phyloP scores from a whole-genome alignment of 2,797 vertebrate genomes.

The Characodon lateralis region DNA sequence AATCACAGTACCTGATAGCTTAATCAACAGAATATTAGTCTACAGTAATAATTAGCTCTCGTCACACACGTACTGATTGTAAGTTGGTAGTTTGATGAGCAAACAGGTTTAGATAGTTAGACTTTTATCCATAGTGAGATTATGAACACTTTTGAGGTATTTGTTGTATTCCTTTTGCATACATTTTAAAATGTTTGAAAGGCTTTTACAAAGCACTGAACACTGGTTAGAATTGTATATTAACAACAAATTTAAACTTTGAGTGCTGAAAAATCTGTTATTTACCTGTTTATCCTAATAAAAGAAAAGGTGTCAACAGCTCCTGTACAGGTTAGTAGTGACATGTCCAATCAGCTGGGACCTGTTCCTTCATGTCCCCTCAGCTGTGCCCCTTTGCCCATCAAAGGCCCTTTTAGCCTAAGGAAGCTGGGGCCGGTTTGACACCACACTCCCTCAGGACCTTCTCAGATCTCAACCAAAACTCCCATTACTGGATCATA shows the following conservation, averaged over 20 bases:
- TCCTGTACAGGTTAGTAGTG: constrained; percentile 64
- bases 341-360: constrained; percentile 67
- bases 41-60: too few species aligned
- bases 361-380: constrained; percentile 60
- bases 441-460: constrained; percentile 59
- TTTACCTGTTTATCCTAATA: not conserved
- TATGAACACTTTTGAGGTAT: too few species aligned
- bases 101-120: not conserved
- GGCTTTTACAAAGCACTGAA: not conserved
- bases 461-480: constrained; percentile 69
- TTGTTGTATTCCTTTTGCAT: too few species aligned
- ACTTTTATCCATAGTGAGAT: too few species aligned
- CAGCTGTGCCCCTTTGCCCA: constrained; percentile 61
- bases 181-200: too few species aligned
- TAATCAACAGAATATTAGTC: too few species aligned
- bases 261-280: not conserved
- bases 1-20: too few species aligned
- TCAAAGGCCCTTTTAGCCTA: constrained; percentile 74
- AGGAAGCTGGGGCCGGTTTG: constrained; percentile 60
- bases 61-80: not conserved
- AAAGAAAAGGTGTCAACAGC: constrained; percentile 27
- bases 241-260: not conserved
- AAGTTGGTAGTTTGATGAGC: not conserved
- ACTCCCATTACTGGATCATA: constrained; percentile 75
- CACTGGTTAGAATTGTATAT: not conserved